Evolutionary conservation across 2,113 vertebrate genomes (phyloP).

Genomic region (Sebastes fasciatus): DNA sequence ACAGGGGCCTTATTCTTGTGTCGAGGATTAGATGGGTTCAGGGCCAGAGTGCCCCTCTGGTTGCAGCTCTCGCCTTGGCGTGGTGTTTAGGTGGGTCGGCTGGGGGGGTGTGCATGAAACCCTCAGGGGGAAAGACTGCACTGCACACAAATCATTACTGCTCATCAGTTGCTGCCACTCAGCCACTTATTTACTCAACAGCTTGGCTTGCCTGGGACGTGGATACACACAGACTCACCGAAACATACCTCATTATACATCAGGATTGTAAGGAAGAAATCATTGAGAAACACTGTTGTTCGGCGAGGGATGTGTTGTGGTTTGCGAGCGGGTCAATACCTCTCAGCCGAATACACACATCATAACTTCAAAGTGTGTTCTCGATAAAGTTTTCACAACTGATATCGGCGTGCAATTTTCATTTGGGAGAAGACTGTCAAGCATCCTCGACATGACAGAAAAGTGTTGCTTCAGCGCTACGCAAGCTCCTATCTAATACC

Average conservation of each 20-base stretch:
- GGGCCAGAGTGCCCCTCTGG: conserved; percentile 67
- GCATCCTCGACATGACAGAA: conserved; percentile 32
- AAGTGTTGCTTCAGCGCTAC: conserved; percentile 67
- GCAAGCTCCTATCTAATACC: conserved; percentile 26
- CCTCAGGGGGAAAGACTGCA: conserved; percentile 54
- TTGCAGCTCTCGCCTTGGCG: conserved; percentile 40
- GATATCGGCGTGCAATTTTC: neutral
- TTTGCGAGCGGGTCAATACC: conserved; percentile 28
- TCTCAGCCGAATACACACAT: conserved; percentile 14
- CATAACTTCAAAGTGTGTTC: conserved; percentile 35
- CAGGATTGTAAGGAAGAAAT: conserved; percentile 7
- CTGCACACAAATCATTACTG: conserved; percentile 81
- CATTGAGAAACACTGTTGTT: conserved; percentile 25
- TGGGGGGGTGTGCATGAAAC: conserved; percentile 39
- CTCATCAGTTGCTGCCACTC: conserved; percentile 79
- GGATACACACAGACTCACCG: neutral
- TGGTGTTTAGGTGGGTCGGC: conserved; percentile 41
- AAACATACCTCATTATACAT: conserved; percentile 49
- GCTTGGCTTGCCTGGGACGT: conserved; percentile 40
- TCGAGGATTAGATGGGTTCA: conserved; percentile 76
- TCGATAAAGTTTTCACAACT: conserved; percentile 28
- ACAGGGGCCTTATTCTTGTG: conserved; percentile 68
- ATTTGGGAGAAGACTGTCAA: conserved; percentile 19
- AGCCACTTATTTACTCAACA: conserved; percentile 71
- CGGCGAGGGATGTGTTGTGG: conserved; percentile 2